Evolutionary conservation across 2,888 invertebrate species (phyloP), one percentile per base, ranked within the genome.

Genomic region (Drosophila siamana): DNA sequence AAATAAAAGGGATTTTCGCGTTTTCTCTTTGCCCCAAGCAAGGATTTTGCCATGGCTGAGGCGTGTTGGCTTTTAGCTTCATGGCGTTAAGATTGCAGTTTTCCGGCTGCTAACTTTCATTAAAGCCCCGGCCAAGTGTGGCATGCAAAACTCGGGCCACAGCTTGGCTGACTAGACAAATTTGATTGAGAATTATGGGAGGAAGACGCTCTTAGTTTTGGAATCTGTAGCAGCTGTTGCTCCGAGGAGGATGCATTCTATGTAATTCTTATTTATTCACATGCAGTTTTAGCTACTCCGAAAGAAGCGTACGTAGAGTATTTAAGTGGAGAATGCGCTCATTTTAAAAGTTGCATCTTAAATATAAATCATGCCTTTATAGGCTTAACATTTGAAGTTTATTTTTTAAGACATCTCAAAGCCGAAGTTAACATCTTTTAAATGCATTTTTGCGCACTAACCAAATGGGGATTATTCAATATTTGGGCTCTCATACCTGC

Each of bases 1-100:
- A 80, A 85, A 83, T 82, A 85, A 80, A 82, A 79, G 79, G 79
- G 74, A 85, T 85, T 85, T 80, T 85, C 79, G 80, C 80, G 79
- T 69, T 74, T 74, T 74, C 63, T 67, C 63, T 74, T 73, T 69
- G 51, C 46, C 59, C 47, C 55, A 51, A 46, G 26, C 19, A 19
- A 19, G 38, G 40, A n/a, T 48, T 40, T 55, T 26, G 19, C 26
- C 38, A 22, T 44, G 40, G 51, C 11, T 13, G 41, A n/a, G 28
- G 51, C 63, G 62, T 55, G 60, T 71, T 74, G 74, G 74, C 74
- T 74, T 74, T 74, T 71, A 71, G 74, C 71, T 71, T 38, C 40
- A 28, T 38, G 74, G 72, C 75, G 73, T 66, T 76, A 71, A 81
- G 81, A 84, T 78, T 84, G 79, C 82, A 81, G 63, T 79, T 84